These are phyloP conservation scores for Ceramica pisi DNA, from an alignment of 2,888 invertebrate genomes.

Conservation along the genomic window DNA sequence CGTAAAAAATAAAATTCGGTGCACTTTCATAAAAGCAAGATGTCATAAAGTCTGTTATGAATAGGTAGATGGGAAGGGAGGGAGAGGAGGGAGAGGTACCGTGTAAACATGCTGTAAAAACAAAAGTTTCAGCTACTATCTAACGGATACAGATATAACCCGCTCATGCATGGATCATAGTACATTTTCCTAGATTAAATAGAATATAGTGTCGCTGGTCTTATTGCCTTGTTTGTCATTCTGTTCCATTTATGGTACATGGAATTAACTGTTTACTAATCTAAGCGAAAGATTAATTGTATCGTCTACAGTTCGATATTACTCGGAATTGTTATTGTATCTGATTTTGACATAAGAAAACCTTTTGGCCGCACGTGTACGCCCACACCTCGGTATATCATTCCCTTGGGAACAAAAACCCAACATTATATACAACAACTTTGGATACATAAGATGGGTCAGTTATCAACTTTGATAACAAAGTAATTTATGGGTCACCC, in stretches of 20 bases:
- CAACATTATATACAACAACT: conserved; percentile 21
- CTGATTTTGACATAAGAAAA: not conserved
- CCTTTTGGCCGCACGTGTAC: not conserved
- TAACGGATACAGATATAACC: conserved; percentile 30
- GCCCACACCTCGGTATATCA: not conserved
- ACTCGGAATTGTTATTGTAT: not conserved
- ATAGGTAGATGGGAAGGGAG: conserved; percentile 13
- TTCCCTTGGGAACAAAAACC: not conserved
- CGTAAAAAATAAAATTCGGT: conserved; percentile 49
- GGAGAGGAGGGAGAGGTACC: not conserved
- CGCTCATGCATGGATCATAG: conserved; percentile 47
- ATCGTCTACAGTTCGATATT: not conserved
- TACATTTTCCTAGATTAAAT: conserved; percentile 44
- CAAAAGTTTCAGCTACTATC: conserved; percentile 46
- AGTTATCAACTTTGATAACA: conserved; percentile 43
- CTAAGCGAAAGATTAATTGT: not conserved
- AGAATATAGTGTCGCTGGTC: conserved; percentile 23
- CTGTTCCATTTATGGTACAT: conserved; percentile 7
- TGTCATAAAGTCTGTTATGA: conserved; percentile 53
- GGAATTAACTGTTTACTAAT: conserved; percentile 3
- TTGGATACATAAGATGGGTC: conserved; percentile 19
- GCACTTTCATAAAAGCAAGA: conserved; percentile 58
- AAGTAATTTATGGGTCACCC: conserved; percentile 32
- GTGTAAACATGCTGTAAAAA: conserved; percentile 60
- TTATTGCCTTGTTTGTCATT: conserved; percentile 35